Conservation (phyloP, 2,113 vertebrate genomes). For the Sturnira hondurensis region DNA sequence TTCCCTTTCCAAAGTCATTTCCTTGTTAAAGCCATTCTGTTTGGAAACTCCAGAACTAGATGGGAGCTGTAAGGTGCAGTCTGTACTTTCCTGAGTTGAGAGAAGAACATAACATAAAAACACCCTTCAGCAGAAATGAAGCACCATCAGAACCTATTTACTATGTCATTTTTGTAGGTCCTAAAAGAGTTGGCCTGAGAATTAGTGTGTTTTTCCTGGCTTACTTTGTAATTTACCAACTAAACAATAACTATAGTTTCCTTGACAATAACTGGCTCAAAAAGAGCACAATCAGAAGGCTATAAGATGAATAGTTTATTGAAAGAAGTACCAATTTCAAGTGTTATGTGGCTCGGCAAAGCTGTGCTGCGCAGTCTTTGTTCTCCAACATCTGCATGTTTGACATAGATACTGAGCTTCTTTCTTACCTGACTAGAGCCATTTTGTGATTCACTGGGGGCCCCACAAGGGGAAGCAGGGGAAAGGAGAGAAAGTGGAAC, state of each 20-base stretch:
- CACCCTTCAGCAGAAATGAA: conserved; percentile 31
- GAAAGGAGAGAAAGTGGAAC: conserved; percentile 33
- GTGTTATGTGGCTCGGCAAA: not conserved
- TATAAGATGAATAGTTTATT: conserved; percentile 33
- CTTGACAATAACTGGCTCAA: conserved; percentile 57
- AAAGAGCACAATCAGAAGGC: conserved; percentile 41
- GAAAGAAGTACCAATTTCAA: not conserved
- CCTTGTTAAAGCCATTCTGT: conserved; percentile 26
- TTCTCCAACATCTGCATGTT: not conserved
- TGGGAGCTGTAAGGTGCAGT: conserved; percentile 30
- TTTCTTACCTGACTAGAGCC: conserved; percentile 38
- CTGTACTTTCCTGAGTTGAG: conserved; percentile 1
- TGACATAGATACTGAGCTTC: not conserved
- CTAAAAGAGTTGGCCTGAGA: conserved; percentile 46
- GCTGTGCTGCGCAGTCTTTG: not conserved
- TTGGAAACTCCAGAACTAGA: conserved; percentile 8
- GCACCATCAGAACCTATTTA: conserved; percentile 35
- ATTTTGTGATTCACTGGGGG: not conserved
- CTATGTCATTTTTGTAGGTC: not conserved
- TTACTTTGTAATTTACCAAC: conserved; percentile 46
- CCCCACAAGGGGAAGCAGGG: not conserved
- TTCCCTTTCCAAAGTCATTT: conserved; percentile 49
- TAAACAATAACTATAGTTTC: conserved; percentile 51
- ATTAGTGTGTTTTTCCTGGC: conserved; percentile 24
- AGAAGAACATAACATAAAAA: conserved; percentile 42